Evolutionary conservation across 2,797 vertebrate genomes (phyloP).

Genomic region (Merluccius polli): DNA sequence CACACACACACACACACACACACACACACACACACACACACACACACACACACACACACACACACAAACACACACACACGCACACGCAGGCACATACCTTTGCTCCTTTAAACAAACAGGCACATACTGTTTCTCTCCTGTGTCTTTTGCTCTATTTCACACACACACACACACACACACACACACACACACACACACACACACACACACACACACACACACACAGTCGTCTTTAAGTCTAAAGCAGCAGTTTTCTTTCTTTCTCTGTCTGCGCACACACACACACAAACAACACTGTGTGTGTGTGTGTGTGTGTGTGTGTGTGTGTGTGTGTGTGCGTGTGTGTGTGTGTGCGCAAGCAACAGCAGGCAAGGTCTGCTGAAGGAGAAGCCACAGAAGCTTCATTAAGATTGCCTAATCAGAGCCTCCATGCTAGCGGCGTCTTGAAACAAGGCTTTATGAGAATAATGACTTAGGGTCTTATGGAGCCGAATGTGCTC

Average conservation of each 20-base stretch:
- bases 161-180: too few relatives aligned
- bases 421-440: constrained; percentile 66
- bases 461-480: constrained; percentile 71
- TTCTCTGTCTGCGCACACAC: neutral
- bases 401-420: constrained; percentile 77
- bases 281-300: constrained; percentile 22
- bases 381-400: constrained; percentile 73
- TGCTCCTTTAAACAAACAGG: too few relatives aligned
- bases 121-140: too few relatives aligned
- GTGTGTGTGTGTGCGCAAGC: neutral
- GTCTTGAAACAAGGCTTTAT: constrained; percentile 72
- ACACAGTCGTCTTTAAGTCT: constrained; percentile 9
- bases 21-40: constrained; percentile 23
- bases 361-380: constrained; percentile 67
- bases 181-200: too few relatives aligned
- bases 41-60: neutral
- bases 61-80: constrained; percentile 21
- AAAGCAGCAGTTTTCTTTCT: constrained; percentile 44
- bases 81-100: neutral
- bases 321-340: neutral
- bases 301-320: too few relatives aligned
- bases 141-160: too few relatives aligned
- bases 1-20: constrained; percentile 45
- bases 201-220: neutral
- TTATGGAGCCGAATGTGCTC: constrained; percentile 52